A percentile compares a stretch with the other conserved stretches of the same genome.
phyloP scores from a whole-genome alignment of 2,888 invertebrate genomes.

The Eilema depressum region DNA sequence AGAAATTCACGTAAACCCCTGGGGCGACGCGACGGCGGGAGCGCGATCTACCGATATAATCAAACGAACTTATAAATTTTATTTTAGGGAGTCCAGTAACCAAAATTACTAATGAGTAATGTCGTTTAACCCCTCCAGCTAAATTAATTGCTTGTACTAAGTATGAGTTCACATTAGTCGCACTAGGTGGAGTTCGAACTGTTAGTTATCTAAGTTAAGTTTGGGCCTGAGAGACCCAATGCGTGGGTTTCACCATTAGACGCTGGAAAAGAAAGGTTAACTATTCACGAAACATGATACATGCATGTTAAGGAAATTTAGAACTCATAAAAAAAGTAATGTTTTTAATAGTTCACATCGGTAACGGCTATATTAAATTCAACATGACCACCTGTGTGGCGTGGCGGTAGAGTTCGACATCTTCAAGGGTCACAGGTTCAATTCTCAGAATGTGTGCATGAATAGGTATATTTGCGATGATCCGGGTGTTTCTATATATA shows the following conservation, averaged over 20 bases:
- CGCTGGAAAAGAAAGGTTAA: background rate
- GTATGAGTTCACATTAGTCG: background rate
- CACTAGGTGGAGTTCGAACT: background rate
- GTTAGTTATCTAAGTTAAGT: background rate
- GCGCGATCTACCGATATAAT: too few relatives aligned
- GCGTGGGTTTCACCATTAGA: background rate
- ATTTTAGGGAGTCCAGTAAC: too few relatives aligned
- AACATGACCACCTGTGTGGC: background rate
- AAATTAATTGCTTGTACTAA: background rate
- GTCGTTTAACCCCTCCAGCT: background rate
- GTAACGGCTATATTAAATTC: background rate
- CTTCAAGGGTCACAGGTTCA: background rate
- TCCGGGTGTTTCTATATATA: background rate
- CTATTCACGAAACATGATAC: conserved; percentile 33
- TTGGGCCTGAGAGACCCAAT: background rate
- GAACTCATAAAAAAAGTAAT: conserved; percentile 12
- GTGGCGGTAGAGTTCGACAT: background rate
- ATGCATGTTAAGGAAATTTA: conserved; percentile 8
- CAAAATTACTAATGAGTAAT: too few relatives aligned
- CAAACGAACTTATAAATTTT: too few relatives aligned
- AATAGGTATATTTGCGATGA: too few relatives aligned
- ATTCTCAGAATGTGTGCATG: background rate
- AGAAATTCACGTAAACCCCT: too few relatives aligned
- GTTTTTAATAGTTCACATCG: background rate
- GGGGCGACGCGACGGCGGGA: too few relatives aligned